phyloP scores from a whole-genome alignment of 2,888 invertebrate species.

The Phalangium opilio region DNA sequence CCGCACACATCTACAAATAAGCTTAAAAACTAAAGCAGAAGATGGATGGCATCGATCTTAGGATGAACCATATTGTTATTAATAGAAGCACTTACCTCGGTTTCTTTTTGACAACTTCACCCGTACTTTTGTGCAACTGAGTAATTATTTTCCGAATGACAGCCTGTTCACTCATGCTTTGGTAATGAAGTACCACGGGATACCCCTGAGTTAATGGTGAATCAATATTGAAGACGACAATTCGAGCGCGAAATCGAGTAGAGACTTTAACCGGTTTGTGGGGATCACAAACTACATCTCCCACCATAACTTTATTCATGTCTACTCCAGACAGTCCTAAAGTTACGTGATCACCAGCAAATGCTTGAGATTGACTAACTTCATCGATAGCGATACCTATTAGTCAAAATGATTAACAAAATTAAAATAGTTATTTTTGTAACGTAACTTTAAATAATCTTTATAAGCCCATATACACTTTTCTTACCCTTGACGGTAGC shows the following conservation, averaged over 20 bases:
- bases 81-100: slow-evolving; percentile 53
- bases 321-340: slow-evolving; percentile 68
- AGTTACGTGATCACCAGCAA: slow-evolving; percentile 85
- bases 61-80: too few species aligned
- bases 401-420: slow-evolving; percentile 17
- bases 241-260: slow-evolving; percentile 67
- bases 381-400: slow-evolving; percentile 53
- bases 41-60: too few species aligned
- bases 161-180: slow-evolving; percentile 80
- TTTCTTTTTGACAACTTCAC: slow-evolving; percentile 74
- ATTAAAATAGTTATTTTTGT: slow-evolving; percentile 1
- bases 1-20: too few species aligned
- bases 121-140: slow-evolving; percentile 76
- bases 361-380: slow-evolving; percentile 50
- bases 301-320: slow-evolving; percentile 66
- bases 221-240: slow-evolving; percentile 83
- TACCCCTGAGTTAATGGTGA: slow-evolving; percentile 63
- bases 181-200: slow-evolving; percentile 68
- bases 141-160: slow-evolving; percentile 69
- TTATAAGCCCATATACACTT: too few species aligned
- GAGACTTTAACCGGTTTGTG: slow-evolving; percentile 62
- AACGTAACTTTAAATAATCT: too few species aligned
- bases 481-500: slow-evolving; percentile 57
- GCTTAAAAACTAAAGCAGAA: too few species aligned
- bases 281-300: slow-evolving; percentile 73